phyloP scores from a whole-genome alignment of 2,888 invertebrate species.

The Euplexia lucipara region DNA sequence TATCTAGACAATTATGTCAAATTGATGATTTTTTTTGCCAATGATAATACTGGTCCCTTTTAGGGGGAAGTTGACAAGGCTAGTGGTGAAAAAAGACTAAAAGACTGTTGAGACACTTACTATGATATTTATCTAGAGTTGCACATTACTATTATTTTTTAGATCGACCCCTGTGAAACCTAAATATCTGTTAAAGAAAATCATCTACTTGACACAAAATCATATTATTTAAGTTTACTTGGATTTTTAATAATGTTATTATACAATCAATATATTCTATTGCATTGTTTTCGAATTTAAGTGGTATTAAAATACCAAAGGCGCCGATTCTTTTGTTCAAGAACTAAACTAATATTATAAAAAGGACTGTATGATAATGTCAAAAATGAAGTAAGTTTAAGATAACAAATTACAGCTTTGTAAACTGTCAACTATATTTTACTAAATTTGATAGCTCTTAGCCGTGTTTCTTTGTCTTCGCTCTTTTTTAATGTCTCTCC shows the following conservation, averaged over 20 bases:
- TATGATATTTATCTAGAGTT: background rate
- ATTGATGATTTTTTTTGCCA: background rate
- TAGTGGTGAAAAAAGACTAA: background rate
- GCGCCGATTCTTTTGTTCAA: too few relatives aligned
- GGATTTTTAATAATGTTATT: background rate
- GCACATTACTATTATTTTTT: background rate
- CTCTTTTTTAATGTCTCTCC: too few relatives aligned
- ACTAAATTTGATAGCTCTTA: too few relatives aligned
- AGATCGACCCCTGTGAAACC: background rate
- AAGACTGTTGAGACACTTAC: too few relatives aligned
- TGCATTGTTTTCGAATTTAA: slow-evolving; percentile 5
- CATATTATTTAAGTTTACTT: slow-evolving; percentile 8
- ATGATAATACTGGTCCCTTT: background rate
- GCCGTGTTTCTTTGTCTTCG: too few relatives aligned
- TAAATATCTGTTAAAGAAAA: background rate
- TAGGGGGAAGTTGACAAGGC: background rate
- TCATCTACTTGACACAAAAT: slow-evolving; percentile 6
- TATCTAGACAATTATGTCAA: background rate
- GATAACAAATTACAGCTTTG: too few relatives aligned
- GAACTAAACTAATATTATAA: too few relatives aligned
- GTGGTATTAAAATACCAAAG: slow-evolving; percentile 25
- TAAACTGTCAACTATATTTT: too few relatives aligned
- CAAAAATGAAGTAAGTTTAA: too few relatives aligned
- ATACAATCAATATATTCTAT: slow-evolving; percentile 1
- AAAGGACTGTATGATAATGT: too few relatives aligned